Base-by-base conservation (phyloP, 2,113 vertebrate genomes). In the Elachura formosa region DNA sequence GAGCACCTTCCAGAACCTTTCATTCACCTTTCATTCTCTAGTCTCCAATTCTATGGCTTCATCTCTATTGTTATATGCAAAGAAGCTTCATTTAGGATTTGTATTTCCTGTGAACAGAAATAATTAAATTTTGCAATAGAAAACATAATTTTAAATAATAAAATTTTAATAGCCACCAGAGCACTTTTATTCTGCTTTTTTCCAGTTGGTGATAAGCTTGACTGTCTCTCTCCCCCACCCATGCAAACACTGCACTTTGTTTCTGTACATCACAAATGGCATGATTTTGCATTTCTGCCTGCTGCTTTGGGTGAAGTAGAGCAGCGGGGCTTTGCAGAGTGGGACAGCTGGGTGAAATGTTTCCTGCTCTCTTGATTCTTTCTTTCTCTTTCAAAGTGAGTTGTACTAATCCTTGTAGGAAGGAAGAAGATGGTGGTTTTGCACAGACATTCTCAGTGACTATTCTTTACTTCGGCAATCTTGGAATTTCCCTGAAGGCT, bases 301-400 rank as follows among this genome's bases (percentile, higher is more conserved):
- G 72, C 82, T 85, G 63, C n/a, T 83, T 82, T 73, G 81, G 58
- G 58, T 76, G 46, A 89, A 93, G 63, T 79, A 83, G 49, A 79
- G 78, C 89, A 72, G 25, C 74, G 51, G 82, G 67, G 75, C 82
- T 96, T 87, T 85, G 89, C 89, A 71, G 78, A 87, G 56, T 20
- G 36, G 78, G 78, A 77, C 74, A 91, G 66, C 87, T 91, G 84
- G 28, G 49, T 89, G 54, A 84, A 82, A 68, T 91, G 79, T 72
- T 90, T 76, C 74, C 89, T 94, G 46, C 28, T 71, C 3, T 84
- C 81, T 79, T 75, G 62, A 84, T 40, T 92, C 56, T 95, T 93
- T 87, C 87, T 96, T 97, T 97, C 95, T 96, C 84, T 97, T 97
- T 97, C 95, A 96, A 91, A 96, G 84, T 95, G 96, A 96, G 68